These are phyloP conservation scores for Anguilla obscura DNA, from an alignment of 2,797 vertebrate genomes.

Conservation along the genomic window DNA sequence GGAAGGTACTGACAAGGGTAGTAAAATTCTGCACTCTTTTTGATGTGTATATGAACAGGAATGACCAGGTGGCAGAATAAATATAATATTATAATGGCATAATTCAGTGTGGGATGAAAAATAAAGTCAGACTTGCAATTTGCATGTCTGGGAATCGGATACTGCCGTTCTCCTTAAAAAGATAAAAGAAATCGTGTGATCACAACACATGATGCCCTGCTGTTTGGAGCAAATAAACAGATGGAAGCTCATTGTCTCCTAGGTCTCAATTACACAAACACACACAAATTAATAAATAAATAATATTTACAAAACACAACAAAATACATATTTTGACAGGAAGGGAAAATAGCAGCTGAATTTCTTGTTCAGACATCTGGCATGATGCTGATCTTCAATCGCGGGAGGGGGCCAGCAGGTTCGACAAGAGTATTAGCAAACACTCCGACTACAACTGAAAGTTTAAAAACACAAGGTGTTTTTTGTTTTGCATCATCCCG, in stretches of 20 bases:
- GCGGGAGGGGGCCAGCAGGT: background rate
- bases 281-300: conserved; percentile 41
- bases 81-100: background rate
- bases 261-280: conserved; percentile 41
- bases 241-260: conserved; percentile 35
- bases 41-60: background rate
- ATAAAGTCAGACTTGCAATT: background rate
- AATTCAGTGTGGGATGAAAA: background rate
- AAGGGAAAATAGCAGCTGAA: conserved; percentile 21
- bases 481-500: background rate
- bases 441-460: background rate
- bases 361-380: conserved; percentile 38
- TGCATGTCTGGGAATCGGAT: background rate
- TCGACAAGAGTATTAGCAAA: background rate
- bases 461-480: conserved; percentile 18
- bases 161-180: background rate
- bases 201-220: conserved; percentile 18
- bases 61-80: background rate
- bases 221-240: conserved; percentile 33
- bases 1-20: background rate
- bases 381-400: conserved; percentile 33
- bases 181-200: background rate
- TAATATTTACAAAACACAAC: conserved; percentile 38
- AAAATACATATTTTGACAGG: conserved; percentile 40
- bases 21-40: background rate